Evolutionary conservation across 1,140 invertebrate genomes (phyloP), one percentile per base, ranked within the genome.

Genomic region (Drosophila pectinifera): DNA sequence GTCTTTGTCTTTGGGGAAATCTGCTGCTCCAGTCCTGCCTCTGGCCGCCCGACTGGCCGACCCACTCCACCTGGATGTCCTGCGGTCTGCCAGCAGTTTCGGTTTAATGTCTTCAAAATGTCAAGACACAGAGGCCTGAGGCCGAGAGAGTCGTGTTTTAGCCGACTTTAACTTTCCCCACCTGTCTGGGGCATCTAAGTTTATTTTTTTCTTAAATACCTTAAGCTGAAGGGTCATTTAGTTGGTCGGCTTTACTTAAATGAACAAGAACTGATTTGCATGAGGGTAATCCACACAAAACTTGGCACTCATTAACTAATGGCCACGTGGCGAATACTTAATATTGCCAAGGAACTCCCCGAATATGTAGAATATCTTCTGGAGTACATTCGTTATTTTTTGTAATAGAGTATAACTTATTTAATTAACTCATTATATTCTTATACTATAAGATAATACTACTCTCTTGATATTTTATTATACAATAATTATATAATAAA

Each of bases 41-140:
- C 22, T 34, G 59, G 53, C 61, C 36, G 13, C 24, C 36, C 39
- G 34, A 62, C 53, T 7, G 57, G 28, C 31, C 24, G 28, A 7
- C 13, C 31, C 67, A 13, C 6, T 20, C 26, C 65, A 39, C 53
- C 67, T 57, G 28, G 20, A 65, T 53, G 51, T 61, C 45, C 75
- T 70, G 67, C 62, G 69, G 79, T 69, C 79, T 56, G 78, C 70
- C 65, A 75, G 74, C 83, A 79, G 82, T 76, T 76, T 82, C 82
- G 75, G 75, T 83, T 86, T 88, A 88, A 88, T 88, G 82, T 86
- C 82, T 79, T 72, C 69, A 61, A 69, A 86, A 86, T 83, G 84
- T 88, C 83, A 88, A 79, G 75, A 46, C 61, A 58, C 51, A 65
- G 16, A 48, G 56, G 68, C 62, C 83, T 83, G 70, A 48, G 65